Conservation (phyloP, 2,888 invertebrate species). For the Lasioglossum lativentre region DNA sequence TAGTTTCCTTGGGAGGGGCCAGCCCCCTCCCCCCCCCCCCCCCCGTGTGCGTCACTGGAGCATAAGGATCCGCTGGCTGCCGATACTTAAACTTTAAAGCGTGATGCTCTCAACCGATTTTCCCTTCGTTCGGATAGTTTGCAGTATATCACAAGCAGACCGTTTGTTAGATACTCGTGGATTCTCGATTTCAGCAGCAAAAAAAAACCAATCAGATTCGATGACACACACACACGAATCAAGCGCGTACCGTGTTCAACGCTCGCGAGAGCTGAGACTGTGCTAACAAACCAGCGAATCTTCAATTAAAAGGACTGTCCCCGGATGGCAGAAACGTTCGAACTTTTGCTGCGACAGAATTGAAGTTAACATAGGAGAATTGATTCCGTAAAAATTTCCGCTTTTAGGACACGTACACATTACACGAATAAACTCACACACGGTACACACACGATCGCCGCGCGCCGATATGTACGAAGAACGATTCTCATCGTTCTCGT, state of each 20-base stretch:
- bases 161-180: background rate
- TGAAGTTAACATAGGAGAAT: constrained; percentile 41
- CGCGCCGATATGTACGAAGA: constrained; percentile 30
- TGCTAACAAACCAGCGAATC: constrained; percentile 40
- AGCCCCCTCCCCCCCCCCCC: too few relatives aligned
- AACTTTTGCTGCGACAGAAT: constrained; percentile 35
- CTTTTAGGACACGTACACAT: constrained; percentile 54
- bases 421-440: background rate
- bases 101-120: background rate
- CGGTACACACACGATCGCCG: background rate
- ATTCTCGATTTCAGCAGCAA: background rate
- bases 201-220: background rate
- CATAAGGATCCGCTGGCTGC: constrained; percentile 1
- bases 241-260: constrained; percentile 64
- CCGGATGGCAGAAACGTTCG: constrained; percentile 24
- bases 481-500: constrained; percentile 47
- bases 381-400: constrained; percentile 43
- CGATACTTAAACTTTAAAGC: constrained; percentile 31
- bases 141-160: background rate
- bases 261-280: constrained; percentile 57
- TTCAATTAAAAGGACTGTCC: constrained; percentile 43
- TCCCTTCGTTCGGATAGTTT: background rate
- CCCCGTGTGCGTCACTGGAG: too few relatives aligned
- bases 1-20: too few relatives aligned
- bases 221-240: constrained; percentile 25